A percentile compares a stretch with the other conserved stretches of the same genome.
phyloP scores from a whole-genome alignment of 2,888 invertebrate species.

The Ophraella communa region DNA sequence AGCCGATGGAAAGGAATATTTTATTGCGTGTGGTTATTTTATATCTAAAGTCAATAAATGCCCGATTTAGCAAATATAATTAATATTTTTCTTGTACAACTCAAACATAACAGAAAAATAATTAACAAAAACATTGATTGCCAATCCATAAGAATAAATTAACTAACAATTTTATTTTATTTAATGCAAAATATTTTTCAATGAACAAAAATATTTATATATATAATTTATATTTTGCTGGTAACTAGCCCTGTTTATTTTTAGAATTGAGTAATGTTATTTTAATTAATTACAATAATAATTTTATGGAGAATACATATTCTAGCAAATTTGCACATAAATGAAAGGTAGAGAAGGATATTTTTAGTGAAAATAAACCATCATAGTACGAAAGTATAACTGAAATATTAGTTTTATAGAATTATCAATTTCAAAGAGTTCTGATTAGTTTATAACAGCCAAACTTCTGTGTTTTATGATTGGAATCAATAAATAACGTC shows the following conservation, averaged over 20 bases:
- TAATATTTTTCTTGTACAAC: background rate
- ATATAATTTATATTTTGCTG: background rate
- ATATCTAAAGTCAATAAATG: too few relatives aligned
- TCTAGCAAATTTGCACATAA: too few relatives aligned
- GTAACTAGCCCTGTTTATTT: background rate
- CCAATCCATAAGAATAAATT: background rate
- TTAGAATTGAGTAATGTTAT: background rate
- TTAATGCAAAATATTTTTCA: background rate
- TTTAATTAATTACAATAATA: background rate
- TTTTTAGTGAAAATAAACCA: background rate
- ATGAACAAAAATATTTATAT: background rate
- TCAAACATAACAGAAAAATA: background rate
- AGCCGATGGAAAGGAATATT: too few relatives aligned
- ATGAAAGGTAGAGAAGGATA: too few relatives aligned
- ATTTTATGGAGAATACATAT: too few relatives aligned
- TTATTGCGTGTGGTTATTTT: too few relatives aligned
- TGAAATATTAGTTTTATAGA: too few relatives aligned
- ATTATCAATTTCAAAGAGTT: too few relatives aligned
- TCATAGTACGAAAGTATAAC: too few relatives aligned
- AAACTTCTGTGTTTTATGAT: too few relatives aligned
- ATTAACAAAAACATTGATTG: background rate
- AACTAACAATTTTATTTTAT: background rate
- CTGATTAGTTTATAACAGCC: too few relatives aligned
- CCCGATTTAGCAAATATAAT: background rate
- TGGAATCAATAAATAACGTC: too few relatives aligned